Base-by-base conservation (phyloP, 2,888 invertebrate genomes). In the Cerastis rubricosa region DNA sequence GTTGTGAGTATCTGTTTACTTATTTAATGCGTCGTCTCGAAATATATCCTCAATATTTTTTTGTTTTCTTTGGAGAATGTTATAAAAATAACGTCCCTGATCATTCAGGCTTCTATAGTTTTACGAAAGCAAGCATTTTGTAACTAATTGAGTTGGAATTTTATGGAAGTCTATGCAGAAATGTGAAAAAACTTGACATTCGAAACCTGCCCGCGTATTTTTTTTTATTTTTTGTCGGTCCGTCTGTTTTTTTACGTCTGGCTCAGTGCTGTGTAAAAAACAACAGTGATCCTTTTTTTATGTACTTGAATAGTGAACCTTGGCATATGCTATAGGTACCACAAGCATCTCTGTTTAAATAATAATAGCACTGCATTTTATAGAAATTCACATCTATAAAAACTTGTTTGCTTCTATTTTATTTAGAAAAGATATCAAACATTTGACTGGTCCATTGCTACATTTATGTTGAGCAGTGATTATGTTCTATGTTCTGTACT, bases 171-270 rank as follows among this genome's bases (percentile, higher is more conserved):
- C 86, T 83, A 82, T 81, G 87, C 85, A 87, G 87, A 89, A 90
- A 89, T 90, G 89, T 92, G 92, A 92, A 95, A 93, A 94, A 93
- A 92, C 92, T 91, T 86, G 88, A 94, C 92, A 93, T 94, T 94
- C 93, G 93, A 95, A 96, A 96, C 96, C 95, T 94, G 96, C 96
- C 95, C 95, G 96, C 95, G 93, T 94, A 94, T 95, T 95, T 96
- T 96, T 95, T 95, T 94, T 93, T 90, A 91, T 92, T 91, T 91
- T 88, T 85, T 90, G 90, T 91, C 92, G 91, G 93, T 90, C 92
- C 90, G 91, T 91, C 90, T 94, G 94, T 94, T 96, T 96, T 95
- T 96, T 96, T 95, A 93, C 94, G 96, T 96, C 96, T 96, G 96
- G 95, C 95, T 94, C 94, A 87, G 93, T 92, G 93, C 93, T 90